Conservation (phyloP, 2,797 vertebrate species). For the Gephyroberyx darwinii region DNA sequence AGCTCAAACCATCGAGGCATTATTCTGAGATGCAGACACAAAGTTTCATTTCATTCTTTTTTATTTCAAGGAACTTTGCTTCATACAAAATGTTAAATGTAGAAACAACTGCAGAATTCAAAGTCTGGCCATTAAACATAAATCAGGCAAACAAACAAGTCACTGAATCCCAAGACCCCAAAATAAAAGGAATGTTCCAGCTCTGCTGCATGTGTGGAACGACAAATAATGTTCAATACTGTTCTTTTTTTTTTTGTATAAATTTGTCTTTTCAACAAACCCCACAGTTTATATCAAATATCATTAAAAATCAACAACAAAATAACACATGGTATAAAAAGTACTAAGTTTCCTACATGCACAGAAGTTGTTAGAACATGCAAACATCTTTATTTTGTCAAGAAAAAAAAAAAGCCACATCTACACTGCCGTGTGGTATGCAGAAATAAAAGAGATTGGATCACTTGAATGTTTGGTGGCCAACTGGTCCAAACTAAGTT, state of each 20-base stretch:
- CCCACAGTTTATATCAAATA: slow-evolving; percentile 94
- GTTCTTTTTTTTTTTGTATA: slow-evolving; percentile 86
- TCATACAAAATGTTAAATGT: slow-evolving; percentile 98
- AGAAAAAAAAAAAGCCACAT: slow-evolving; percentile 82
- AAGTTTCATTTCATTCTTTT: slow-evolving; percentile 81
- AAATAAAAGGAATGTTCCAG: slow-evolving; percentile 79
- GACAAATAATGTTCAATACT: slow-evolving; percentile 79
- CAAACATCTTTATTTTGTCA: slow-evolving; percentile 85
- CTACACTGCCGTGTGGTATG: slow-evolving; percentile 82
- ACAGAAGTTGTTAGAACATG: slow-evolving; percentile 90
- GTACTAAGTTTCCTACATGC: slow-evolving; percentile 91
- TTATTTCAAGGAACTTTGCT: slow-evolving; percentile 95
- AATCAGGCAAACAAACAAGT: slow-evolving; percentile 91
- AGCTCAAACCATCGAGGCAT: not conserved
- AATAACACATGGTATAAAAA: slow-evolving; percentile 94
- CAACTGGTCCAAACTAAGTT: slow-evolving; percentile 72
- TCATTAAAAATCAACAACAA: slow-evolving; percentile 93
- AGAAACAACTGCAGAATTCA: slow-evolving; percentile 95
- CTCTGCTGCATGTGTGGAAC: slow-evolving; percentile 82
- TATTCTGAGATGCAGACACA: not conserved
- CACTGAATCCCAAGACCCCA: slow-evolving; percentile 80
- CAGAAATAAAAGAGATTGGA: slow-evolving; percentile 76
- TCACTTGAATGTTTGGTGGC: slow-evolving; percentile 83
- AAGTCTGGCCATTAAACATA: slow-evolving; percentile 90
- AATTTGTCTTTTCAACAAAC: slow-evolving; percentile 88